These are phyloP conservation scores for Acanthisitta chloris DNA, from an alignment of 2,113 vertebrate genomes.

Conservation along the genomic window DNA sequence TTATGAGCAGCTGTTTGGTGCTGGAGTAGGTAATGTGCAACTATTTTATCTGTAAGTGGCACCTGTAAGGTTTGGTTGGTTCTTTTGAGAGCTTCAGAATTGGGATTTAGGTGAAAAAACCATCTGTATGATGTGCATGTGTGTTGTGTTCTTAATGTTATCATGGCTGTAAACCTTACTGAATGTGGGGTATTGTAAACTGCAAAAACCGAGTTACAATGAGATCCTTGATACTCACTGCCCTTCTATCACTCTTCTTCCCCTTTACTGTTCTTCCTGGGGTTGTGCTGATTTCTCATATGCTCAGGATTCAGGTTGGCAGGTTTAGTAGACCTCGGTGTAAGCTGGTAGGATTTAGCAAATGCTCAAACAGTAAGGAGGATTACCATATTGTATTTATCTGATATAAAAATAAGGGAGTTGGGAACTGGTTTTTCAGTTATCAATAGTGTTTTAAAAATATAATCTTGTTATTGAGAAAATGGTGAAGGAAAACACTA, in stretches of 20 bases:
- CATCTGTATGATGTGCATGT: background rate
- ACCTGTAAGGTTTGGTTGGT: background rate
- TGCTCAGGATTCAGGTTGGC: rapidly evolving
- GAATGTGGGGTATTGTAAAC: background rate
- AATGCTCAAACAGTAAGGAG: background rate
- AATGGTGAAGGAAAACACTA: background rate
- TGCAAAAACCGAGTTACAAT: background rate
- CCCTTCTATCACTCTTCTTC: background rate
- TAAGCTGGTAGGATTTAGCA: background rate
- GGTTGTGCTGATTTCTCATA: background rate
- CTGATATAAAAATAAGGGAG: background rate
- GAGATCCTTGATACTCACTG: rapidly evolving
- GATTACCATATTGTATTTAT: background rate
- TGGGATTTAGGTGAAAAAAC: background rate
- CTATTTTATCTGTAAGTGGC: background rate
- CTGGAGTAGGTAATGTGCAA: background rate
- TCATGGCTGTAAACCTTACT: rapidly evolving
- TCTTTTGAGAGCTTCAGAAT: background rate
- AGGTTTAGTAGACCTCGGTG: background rate
- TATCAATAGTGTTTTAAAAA: background rate
- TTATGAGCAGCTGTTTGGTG: background rate
- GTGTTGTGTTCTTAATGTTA: background rate
- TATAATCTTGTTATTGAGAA: background rate
- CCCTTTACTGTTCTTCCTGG: background rate
- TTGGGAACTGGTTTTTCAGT: background rate